Conservation (phyloP, 2,888 invertebrate genomes). For the Hyalella azteca region DNA sequence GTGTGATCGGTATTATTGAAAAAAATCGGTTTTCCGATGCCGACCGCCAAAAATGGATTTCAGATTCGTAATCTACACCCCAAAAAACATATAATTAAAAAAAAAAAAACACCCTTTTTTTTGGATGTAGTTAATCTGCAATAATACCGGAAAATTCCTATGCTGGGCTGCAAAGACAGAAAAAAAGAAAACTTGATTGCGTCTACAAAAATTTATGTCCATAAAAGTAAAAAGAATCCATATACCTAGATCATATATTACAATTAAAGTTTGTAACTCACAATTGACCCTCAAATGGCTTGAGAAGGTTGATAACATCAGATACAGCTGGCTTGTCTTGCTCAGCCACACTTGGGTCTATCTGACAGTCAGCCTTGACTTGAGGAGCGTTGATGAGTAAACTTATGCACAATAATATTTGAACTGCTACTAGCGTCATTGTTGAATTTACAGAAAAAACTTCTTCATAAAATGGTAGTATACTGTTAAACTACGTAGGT, state of each 20-base stretch:
- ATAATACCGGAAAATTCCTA: background rate
- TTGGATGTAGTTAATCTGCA: background rate
- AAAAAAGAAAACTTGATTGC: background rate
- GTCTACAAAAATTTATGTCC: background rate
- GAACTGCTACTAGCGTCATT: too few species aligned
- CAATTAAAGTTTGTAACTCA: background rate
- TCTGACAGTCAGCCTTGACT: background rate
- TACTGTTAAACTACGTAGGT: too few species aligned
- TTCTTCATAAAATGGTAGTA: too few species aligned
- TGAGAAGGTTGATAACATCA: background rate
- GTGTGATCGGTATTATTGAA: too few species aligned
- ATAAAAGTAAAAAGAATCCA: background rate
- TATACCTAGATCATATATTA: background rate
- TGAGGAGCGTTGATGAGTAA: too few species aligned
- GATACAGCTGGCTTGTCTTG: background rate
- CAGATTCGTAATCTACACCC: too few species aligned
- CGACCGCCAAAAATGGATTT: too few species aligned
- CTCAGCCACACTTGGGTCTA: background rate
- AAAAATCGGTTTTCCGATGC: too few species aligned
- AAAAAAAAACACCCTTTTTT: background rate
- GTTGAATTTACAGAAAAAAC: too few species aligned
- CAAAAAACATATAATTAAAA: background rate
- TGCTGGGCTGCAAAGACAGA: background rate
- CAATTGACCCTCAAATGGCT: background rate
- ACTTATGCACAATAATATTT: too few species aligned